A percentile compares a stretch with the other conserved stretches of the same genome.
Evolutionary conservation across 2,797 vertebrate genomes (phyloP).

Genomic region (Macroramphosus scolopax): DNA sequence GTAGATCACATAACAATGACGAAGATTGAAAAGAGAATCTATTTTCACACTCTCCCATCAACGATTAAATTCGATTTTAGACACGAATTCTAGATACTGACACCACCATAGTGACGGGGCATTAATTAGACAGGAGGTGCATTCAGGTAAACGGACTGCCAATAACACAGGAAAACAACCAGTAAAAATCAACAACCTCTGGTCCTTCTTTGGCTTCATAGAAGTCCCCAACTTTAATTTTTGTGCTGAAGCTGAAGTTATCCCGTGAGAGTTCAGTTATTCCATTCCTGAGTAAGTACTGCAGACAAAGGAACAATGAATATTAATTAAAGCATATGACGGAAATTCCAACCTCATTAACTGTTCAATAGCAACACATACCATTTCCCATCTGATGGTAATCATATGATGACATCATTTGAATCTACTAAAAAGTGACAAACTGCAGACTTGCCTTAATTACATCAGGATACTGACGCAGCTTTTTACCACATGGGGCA

Average conservation of each 20-base stretch:
- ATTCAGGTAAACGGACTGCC: no score
- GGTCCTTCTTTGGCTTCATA: slow-evolving; percentile 96
- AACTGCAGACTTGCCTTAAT: slow-evolving; percentile 82
- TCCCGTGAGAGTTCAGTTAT: slow-evolving; percentile 93
- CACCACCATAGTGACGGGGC: no score
- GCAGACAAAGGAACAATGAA: slow-evolving; percentile 59
- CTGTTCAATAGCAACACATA: not conserved
- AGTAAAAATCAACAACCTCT: slow-evolving; percentile 90
- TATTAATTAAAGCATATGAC: slow-evolving; percentile 10
- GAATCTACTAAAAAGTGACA: not conserved
- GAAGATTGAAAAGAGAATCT: no score
- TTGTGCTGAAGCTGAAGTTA: slow-evolving; percentile 98
- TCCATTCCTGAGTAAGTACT: slow-evolving; percentile 95
- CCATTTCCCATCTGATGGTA: not conserved
- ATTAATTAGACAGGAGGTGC: no score
- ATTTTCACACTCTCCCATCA: no score
- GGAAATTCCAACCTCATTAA: not conserved
- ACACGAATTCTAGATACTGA: no score
- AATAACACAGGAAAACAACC: no score
- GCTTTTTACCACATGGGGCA: slow-evolving; percentile 93
- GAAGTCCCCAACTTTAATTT: slow-evolving; percentile 96
- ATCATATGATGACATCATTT: no score
- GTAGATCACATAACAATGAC: no score
- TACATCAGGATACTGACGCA: slow-evolving; percentile 93
- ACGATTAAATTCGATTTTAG: no score